Conservation (phyloP, 2,888 invertebrate genomes). For the Eulithis prunata region DNA sequence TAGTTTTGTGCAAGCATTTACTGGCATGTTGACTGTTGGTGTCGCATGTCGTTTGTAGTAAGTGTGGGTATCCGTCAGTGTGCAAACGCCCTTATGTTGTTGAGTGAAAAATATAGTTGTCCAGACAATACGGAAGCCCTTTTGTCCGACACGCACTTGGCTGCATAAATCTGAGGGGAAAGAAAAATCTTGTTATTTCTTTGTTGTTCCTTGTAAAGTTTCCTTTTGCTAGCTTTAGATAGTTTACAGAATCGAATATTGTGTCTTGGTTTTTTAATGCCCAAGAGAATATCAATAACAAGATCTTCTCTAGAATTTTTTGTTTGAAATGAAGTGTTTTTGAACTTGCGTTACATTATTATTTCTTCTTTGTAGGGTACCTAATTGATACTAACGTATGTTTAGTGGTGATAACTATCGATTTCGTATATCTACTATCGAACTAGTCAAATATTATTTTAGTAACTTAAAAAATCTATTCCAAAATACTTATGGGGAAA, state of each 20-base stretch:
- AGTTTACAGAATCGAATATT: conserved; percentile 24
- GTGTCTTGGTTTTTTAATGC: conserved; percentile 2
- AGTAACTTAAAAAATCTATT: neutral
- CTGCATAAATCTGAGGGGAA: neutral
- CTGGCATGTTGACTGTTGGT: no score
- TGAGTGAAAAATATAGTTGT: no score
- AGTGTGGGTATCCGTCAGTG: no score
- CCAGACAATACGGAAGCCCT: no score
- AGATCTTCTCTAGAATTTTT: conserved; percentile 10
- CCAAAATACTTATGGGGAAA: no score
- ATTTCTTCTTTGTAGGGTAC: no score
- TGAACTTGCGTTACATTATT: neutral
- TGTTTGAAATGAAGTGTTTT: conserved; percentile 3
- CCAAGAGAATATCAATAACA: neutral
- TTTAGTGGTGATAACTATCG: no score
- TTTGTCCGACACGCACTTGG: neutral
- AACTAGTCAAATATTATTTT: neutral
- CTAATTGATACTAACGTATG: no score
- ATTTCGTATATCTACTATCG: no score
- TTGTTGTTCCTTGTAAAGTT: conserved; percentile 5
- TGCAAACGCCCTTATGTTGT: no score
- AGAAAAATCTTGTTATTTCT: conserved; percentile 9
- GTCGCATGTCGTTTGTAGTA: no score
- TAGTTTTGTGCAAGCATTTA: no score
- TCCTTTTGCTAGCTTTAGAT: conserved; percentile 16